These are phyloP conservation scores for Thaumatotibia leucotreta DNA, from an alignment of 1,140 invertebrate species.

Conservation along the genomic window DNA sequence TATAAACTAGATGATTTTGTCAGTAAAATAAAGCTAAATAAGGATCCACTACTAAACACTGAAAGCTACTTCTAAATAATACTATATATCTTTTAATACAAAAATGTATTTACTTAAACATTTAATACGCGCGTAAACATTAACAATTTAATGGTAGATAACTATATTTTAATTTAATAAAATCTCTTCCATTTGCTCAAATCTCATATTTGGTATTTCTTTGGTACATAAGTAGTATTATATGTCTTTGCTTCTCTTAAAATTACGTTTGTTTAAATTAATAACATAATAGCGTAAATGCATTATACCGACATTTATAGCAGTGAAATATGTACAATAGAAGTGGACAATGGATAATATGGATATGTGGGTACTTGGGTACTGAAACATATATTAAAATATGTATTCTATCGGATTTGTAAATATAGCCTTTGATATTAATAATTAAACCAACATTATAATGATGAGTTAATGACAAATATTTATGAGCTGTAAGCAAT, in stretches of 20 bases:
- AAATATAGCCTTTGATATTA: too few relatives aligned
- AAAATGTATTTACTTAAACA: conserved; percentile 14
- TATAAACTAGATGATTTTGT: not conserved
- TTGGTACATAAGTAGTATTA: not conserved
- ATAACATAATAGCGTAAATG: not conserved
- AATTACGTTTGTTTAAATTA: not conserved
- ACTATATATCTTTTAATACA: conserved; percentile 6
- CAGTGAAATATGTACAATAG: not conserved
- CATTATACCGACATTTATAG: not conserved
- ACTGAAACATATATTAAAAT: too few relatives aligned
- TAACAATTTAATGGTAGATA: not conserved
- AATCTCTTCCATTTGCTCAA: not conserved
- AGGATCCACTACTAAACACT: not conserved
- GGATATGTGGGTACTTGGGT: not conserved
- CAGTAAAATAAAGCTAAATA: conserved; percentile 8
- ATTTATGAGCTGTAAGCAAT: not conserved
- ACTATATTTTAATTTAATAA: not conserved
- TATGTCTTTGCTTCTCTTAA: not conserved
- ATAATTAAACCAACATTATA: too few relatives aligned
- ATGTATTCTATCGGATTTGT: not conserved
- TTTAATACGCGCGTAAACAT: conserved; percentile 2
- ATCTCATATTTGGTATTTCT: not conserved
- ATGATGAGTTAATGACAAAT: not conserved
- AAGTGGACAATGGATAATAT: not conserved
- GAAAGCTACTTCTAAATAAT: conserved; percentile 15